Conservation (phyloP, 1,140 invertebrate species). For the Aricia agestis region DNA sequence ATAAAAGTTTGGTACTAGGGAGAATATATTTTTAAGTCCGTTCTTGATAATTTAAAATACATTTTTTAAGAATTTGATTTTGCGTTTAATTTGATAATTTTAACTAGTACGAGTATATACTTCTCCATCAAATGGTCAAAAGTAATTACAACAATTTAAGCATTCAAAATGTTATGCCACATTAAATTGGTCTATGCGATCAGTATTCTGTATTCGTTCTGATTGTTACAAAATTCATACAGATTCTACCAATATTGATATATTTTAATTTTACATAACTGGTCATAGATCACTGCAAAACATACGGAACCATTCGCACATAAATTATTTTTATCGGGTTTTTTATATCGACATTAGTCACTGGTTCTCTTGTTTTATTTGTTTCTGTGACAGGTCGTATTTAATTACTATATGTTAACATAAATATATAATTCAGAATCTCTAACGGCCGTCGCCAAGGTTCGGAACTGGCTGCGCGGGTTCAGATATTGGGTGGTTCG, state of each 20-base stretch:
- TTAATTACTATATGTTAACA: slow-evolving; percentile 6
- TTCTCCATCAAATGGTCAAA: too few species aligned
- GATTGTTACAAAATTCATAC: too few species aligned
- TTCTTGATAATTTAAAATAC: too few species aligned
- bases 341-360: slow-evolving; percentile 6
- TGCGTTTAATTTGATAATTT: too few species aligned
- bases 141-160: too few species aligned
- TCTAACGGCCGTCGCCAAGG: slow-evolving; percentile 9
- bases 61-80: too few species aligned
- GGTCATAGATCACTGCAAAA: not conserved
- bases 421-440: slow-evolving; percentile 1
- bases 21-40: too few species aligned
- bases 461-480: slow-evolving; percentile 2
- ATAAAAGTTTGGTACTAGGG: too few species aligned
- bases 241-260: not conserved
- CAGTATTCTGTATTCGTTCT: too few species aligned
- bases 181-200: too few species aligned
- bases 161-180: too few species aligned
- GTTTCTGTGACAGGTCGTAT: slow-evolving; percentile 2
- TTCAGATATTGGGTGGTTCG: not conserved
- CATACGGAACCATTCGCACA: not conserved
- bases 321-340: not conserved
- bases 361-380: not conserved
- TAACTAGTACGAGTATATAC: too few species aligned
- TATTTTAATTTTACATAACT: not conserved